phyloP scores from a whole-genome alignment of 2,113 vertebrate species.

The Madoqua kirkii region DNA sequence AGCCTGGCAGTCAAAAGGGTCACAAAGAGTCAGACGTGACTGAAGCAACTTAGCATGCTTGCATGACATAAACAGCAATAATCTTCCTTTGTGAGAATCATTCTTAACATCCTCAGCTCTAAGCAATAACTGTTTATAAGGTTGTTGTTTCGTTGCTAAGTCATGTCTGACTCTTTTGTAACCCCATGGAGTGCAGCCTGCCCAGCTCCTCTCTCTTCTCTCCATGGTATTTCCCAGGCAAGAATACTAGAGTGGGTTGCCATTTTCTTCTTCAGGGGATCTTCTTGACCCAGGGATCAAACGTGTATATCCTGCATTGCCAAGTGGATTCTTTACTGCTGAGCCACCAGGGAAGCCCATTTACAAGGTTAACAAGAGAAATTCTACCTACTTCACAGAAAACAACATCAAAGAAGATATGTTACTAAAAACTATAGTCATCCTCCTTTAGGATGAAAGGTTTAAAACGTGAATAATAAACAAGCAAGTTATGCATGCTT shows the following conservation, averaged over 20 bases:
- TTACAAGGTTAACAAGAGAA: neutral
- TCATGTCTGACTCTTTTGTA: neutral
- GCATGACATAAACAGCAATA: neutral
- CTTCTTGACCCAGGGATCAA: neutral
- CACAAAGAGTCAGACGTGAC: neutral
- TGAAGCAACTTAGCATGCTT: neutral
- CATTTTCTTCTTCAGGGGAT: neutral
- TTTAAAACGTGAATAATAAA: constrained; percentile 30
- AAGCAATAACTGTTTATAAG: neutral
- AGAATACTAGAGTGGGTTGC: neutral
- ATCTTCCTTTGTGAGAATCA: neutral
- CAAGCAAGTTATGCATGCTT: neutral
- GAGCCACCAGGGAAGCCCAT: neutral
- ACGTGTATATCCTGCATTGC: neutral
- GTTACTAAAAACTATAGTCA: neutral
- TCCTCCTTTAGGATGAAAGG: neutral
- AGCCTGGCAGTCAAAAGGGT: neutral
- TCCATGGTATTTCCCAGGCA: neutral
- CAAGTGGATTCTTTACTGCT: neutral
- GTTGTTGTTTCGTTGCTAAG: neutral
- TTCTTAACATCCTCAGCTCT: neutral
- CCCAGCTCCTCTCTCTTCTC: neutral
- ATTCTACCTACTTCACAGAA: neutral
- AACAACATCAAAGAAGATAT: neutral
- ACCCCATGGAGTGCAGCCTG: neutral